Evolutionary conservation across 1,140 invertebrate genomes (phyloP).

Genomic region (Drosophila novamexicana): DNA sequence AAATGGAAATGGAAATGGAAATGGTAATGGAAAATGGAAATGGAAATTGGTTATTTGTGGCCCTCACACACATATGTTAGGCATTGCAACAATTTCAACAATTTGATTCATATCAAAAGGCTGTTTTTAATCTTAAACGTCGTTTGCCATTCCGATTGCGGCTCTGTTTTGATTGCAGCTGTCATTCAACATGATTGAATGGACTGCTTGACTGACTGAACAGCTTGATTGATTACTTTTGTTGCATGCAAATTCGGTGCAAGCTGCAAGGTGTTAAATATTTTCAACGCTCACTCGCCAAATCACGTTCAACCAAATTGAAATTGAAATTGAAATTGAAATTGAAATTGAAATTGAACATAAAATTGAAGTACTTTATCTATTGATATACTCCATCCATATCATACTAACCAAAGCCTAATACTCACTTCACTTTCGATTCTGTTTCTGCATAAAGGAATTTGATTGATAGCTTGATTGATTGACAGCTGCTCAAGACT

Average conservation of each 20-base stretch:
- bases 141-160: conserved; percentile 1
- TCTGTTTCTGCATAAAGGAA: too few species aligned
- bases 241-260: too few species aligned
- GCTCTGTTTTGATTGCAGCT: conserved; percentile 64
- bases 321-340: too few species aligned
- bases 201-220: not conserved
- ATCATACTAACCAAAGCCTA: not conserved
- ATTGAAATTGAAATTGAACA: too few species aligned
- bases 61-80: conserved; percentile 63
- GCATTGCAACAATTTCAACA: conserved; percentile 46
- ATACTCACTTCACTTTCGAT: not conserved
- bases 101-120: conserved; percentile 47
- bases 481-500: not conserved
- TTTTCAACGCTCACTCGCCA: too few species aligned
- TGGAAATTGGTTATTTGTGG: conserved; percentile 9
- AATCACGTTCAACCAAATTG: too few species aligned
- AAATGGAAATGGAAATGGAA: conserved; percentile 18
- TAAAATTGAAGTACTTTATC: too few species aligned
- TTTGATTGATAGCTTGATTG: not conserved
- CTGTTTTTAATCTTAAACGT: conserved; percentile 18
- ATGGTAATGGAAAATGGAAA: not conserved
- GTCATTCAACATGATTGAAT: conserved; percentile 40
- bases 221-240: not conserved
- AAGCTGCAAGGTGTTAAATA: too few species aligned
- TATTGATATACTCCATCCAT: not conserved